Evolutionary conservation across 2,113 vertebrate genomes (phyloP).

Genomic region (Bufo gargarizans): DNA sequence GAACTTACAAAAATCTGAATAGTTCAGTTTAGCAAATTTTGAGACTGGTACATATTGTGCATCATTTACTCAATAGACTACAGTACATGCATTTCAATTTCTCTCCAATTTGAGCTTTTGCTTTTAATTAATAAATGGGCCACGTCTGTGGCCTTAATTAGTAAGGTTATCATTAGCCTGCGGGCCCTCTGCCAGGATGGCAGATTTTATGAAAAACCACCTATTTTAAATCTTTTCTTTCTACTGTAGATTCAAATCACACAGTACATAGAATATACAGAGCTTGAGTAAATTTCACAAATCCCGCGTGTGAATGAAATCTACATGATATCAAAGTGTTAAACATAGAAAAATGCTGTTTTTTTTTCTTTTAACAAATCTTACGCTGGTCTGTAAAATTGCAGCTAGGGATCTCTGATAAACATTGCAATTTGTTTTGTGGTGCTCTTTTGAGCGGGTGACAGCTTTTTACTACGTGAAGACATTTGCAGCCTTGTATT

Average conservation of each 20-base stretch:
- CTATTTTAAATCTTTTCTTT: neutral
- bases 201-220: constrained; percentile 18
- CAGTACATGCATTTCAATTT: constrained; percentile 31
- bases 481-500: constrained; percentile 51
- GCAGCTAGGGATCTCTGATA: constrained; percentile 23
- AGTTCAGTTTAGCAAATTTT: neutral
- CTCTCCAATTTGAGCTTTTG: constrained; percentile 9
- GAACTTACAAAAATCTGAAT: neutral
- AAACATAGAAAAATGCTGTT: neutral
- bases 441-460: constrained; percentile 39
- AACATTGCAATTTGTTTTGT: constrained; percentile 34
- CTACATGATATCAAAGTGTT: neutral
- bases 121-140: constrained; percentile 50
- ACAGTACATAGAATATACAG: neutral
- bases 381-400: neutral
- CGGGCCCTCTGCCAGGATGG: constrained; percentile 8
- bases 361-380: constrained; percentile 17
- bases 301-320: neutral
- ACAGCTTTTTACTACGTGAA: constrained; percentile 31
- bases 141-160: constrained; percentile 33
- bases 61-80: constrained; percentile 15
- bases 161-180: constrained; percentile 37
- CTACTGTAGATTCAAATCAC: neutral
- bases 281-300: constrained; percentile 14
- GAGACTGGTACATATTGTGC: neutral